A percentile compares a stretch with the other conserved stretches of the same genome.
phyloP scores from a whole-genome alignment of 2,797 vertebrate genomes.

The Nannoperca australis region DNA sequence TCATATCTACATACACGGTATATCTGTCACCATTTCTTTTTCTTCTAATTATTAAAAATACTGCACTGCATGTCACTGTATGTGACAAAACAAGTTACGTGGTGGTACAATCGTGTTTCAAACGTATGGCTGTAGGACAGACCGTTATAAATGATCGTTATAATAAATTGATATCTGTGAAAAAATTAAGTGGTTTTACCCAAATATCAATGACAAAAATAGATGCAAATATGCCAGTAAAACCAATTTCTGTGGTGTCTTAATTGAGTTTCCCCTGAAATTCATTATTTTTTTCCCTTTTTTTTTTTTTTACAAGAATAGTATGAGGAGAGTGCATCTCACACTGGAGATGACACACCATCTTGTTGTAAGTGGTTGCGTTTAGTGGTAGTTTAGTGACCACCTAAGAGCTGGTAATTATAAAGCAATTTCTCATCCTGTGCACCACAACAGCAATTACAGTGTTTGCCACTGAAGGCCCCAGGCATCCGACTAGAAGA shows the following conservation, averaged over 20 bases:
- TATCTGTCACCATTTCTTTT: not conserved
- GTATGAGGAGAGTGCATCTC: not conserved
- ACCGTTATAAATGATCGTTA: not conserved
- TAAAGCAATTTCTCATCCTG: slow-evolving; percentile 26
- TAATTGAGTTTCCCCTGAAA: not conserved
- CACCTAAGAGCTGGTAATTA: slow-evolving; percentile 10
- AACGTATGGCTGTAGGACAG: not conserved
- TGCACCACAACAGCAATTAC: not conserved
- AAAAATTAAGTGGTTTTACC: not conserved
- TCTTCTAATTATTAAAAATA: not conserved
- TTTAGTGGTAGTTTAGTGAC: slow-evolving; percentile 8
- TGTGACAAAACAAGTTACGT: not conserved
- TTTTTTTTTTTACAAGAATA: not conserved
- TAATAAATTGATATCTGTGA: not conserved
- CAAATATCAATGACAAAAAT: not conserved
- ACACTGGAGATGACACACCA: not conserved
- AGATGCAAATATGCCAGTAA: not conserved
- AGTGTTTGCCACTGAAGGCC: slow-evolving; percentile 3
- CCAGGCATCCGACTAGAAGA: slow-evolving; percentile 24
- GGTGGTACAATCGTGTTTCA: not conserved
- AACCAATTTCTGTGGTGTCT: not conserved
- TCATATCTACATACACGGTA: not conserved
- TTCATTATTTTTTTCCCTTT: not conserved
- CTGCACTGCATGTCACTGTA: not conserved
- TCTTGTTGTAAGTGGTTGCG: not conserved